Conservation (phyloP, 2,113 vertebrate genomes). For the Hirundichthys speculiger region DNA sequence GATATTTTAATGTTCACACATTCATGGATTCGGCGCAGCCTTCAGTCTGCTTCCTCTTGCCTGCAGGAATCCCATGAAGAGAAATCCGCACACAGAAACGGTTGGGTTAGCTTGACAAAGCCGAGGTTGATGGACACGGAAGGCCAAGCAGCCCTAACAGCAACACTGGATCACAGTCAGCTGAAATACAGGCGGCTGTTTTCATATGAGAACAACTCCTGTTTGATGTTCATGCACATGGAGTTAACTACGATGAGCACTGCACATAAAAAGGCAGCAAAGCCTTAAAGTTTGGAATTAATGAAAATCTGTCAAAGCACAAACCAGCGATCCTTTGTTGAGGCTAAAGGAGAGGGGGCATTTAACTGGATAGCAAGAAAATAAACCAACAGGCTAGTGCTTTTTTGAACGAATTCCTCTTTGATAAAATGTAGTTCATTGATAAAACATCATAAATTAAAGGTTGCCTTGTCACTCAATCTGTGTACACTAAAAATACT, state of each 20-base stretch:
- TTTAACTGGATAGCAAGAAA: conserved; percentile 51
- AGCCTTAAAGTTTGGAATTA: conserved; percentile 47
- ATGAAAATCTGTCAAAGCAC: conserved; percentile 45
- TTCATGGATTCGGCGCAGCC: conserved; percentile 40
- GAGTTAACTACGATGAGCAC: conserved; percentile 3
- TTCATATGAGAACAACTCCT: conserved; percentile 28
- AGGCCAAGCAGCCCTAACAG: conserved; percentile 38
- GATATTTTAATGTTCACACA: conserved; percentile 82
- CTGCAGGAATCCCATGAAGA: conserved; percentile 62
- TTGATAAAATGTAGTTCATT: conserved; percentile 26
- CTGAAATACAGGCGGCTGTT: conserved; percentile 22
- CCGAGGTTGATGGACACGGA: conserved; percentile 8
- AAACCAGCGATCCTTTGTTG: conserved; percentile 37
- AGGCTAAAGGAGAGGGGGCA: conserved; percentile 68
- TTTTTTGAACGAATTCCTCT: conserved; percentile 40
- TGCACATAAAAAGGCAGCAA: conserved; percentile 33
- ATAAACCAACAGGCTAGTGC: conserved; percentile 15
- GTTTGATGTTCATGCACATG: background rate
- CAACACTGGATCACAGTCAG: conserved; percentile 36
- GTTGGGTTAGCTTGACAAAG: conserved; percentile 27
- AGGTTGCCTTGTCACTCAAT: conserved; percentile 32
- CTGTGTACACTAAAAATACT: conserved; percentile 5
- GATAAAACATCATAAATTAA: conserved; percentile 30
- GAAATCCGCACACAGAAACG: conserved; percentile 38
- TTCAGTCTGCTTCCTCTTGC: conserved; percentile 48